A percentile compares a stretch with the other conserved stretches of the same genome.
Conservation (phyloP, 2,888 invertebrate genomes). For the Drosophila leonis region DNA sequence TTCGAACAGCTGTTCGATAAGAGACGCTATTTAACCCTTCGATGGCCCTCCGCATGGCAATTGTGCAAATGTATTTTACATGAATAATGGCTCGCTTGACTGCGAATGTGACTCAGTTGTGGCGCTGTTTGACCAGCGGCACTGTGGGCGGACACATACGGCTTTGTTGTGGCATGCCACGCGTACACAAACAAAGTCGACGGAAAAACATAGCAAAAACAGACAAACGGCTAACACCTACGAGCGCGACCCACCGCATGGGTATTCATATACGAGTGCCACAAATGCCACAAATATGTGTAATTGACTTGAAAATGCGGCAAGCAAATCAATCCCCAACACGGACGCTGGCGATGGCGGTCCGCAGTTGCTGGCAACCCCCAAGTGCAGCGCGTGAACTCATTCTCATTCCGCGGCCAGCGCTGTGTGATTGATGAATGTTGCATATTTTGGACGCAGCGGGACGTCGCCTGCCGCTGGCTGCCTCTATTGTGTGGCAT, state of each 20-base stretch:
- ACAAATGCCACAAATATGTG: slow-evolving; percentile 79
- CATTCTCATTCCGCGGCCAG: slow-evolving; percentile 66
- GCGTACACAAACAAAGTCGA: slow-evolving; percentile 28
- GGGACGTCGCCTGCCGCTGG: slow-evolving; percentile 65
- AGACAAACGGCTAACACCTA: slow-evolving; percentile 72
- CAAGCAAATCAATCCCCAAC: slow-evolving; percentile 78
- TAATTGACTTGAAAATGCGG: slow-evolving; percentile 83
- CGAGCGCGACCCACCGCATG: slow-evolving; percentile 69
- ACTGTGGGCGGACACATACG: slow-evolving; percentile 71
- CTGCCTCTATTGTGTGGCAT: slow-evolving; percentile 75
- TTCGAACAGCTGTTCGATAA: slow-evolving; percentile 68
- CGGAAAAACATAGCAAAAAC: slow-evolving; percentile 52
- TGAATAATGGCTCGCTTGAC: slow-evolving; percentile 65
- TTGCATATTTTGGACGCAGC: slow-evolving; percentile 81
- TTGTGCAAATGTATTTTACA: slow-evolving; percentile 55
- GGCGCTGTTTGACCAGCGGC: slow-evolving; percentile 56
- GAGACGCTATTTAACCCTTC: slow-evolving; percentile 61
- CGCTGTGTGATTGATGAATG: slow-evolving; percentile 83
- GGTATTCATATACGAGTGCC: slow-evolving; percentile 71
- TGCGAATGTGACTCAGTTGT: slow-evolving; percentile 74
- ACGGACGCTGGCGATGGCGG: slow-evolving; percentile 16
- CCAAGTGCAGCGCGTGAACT: slow-evolving; percentile 78
- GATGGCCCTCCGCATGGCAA: slow-evolving; percentile 48
- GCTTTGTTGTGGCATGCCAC: slow-evolving; percentile 75
- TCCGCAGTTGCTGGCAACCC: slow-evolving; percentile 42